Conservation (phyloP, 2,888 invertebrate species). For the Leptopilina myrica region DNA sequence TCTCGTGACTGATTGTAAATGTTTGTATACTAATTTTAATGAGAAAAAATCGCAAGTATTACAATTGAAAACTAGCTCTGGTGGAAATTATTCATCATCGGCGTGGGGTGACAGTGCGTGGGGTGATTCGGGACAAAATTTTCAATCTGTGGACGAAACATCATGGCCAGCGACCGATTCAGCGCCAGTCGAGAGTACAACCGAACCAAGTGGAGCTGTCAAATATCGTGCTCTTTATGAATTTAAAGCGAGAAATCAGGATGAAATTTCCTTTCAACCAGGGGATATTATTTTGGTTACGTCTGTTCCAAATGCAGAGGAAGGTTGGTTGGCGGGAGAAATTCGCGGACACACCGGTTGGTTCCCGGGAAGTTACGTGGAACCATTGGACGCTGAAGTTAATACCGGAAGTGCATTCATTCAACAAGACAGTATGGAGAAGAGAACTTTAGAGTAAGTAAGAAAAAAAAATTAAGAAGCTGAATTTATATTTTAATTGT, state of each 20-base stretch:
- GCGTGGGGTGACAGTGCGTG: conserved; percentile 83
- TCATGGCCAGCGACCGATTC: conserved; percentile 78
- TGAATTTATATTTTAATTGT: too few relatives aligned
- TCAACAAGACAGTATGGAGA: conserved; percentile 72
- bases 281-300: conserved; percentile 93
- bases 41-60: conserved; percentile 79
- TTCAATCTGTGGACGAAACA: conserved; percentile 65
- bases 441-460: conserved; percentile 79
- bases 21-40: conserved; percentile 83
- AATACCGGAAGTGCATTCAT: conserved; percentile 75
- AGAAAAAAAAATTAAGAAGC: conserved; percentile 61
- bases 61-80: conserved; percentile 79
- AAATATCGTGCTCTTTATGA: conserved; percentile 95
- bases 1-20: conserved; percentile 84
- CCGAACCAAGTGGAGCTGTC: conserved; percentile 77
- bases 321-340: conserved; percentile 98
- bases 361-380: conserved; percentile 98
- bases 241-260: conserved; percentile 93
- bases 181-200: conserved; percentile 56
- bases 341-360: conserved; percentile 94
- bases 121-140: conserved; percentile 73
- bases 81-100: conserved; percentile 76
- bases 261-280: conserved; percentile 95
- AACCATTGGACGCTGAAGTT: conserved; percentile 80
- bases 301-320: conserved; percentile 91